Conservation (phyloP, 2,888 invertebrate species). For the Drosophila melanosoma region DNA sequence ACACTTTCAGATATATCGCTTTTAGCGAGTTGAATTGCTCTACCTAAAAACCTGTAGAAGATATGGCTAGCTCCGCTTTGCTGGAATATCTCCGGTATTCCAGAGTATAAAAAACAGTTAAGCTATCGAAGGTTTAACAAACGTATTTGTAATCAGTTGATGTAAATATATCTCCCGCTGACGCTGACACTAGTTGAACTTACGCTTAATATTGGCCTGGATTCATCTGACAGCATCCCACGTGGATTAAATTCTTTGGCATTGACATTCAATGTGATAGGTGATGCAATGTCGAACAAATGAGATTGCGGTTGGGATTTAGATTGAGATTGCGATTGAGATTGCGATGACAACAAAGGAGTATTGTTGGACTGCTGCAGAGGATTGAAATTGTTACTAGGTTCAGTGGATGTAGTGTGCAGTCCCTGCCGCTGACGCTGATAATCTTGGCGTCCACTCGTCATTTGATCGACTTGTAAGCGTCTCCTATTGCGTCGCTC, state of each 20-base stretch:
- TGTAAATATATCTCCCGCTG: neutral
- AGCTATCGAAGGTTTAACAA: neutral
- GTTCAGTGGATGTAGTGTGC: neutral
- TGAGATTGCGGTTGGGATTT: constrained; percentile 1
- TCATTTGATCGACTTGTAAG: constrained; percentile 11
- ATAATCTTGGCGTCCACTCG: neutral
- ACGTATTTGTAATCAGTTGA: neutral
- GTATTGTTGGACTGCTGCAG: neutral
- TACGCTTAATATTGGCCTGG: constrained; percentile 19
- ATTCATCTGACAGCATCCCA: fast-evolving
- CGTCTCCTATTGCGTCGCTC: constrained; percentile 21
- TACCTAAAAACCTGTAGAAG: too few relatives aligned
- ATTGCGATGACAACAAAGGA: neutral
- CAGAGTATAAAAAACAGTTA: neutral
- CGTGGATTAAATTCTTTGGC: constrained; percentile 31
- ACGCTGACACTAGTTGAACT: constrained; percentile 8
- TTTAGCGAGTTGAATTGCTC: too few relatives aligned
- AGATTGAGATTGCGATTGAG: neutral
- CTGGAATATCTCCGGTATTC: neutral
- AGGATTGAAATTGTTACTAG: neutral
- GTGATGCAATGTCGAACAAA: neutral
- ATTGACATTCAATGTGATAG: constrained; percentile 40
- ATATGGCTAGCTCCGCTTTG: too few relatives aligned
- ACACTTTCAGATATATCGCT: too few relatives aligned
- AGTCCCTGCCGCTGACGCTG: neutral